Evolutionary conservation across 30 jellyfish, hydroid and myxozoan species (phyloP).

Genomic region (Pelagia noctiluca): DNA sequence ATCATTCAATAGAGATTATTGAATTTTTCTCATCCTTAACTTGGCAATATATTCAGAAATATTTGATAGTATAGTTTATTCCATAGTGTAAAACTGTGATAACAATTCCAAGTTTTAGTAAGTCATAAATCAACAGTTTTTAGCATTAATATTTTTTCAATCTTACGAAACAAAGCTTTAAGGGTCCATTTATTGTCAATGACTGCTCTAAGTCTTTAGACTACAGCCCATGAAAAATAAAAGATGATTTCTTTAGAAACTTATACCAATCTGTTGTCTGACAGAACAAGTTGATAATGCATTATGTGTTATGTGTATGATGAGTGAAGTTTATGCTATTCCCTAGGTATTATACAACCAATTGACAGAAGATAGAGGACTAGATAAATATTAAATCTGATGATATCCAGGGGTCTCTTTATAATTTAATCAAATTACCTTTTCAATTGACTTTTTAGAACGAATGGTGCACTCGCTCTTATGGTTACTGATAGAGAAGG

Average conservation of each 20-base stretch:
- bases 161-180: background rate
- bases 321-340: background rate
- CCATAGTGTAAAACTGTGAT: too few species aligned
- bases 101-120: too few species aligned
- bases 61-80: background rate
- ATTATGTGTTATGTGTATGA: background rate
- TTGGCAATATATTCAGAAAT: background rate
- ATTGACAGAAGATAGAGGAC: background rate
- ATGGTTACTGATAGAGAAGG: conserved; percentile 90
- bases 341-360: background rate
- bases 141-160: background rate
- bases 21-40: too few species aligned
- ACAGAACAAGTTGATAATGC: background rate
- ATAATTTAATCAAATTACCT: background rate
- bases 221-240: background rate
- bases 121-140: too few species aligned
- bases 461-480: conserved; percentile 84
- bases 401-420: background rate
- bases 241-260: too few species aligned
- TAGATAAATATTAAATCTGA: background rate
- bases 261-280: background rate
- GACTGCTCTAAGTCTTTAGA: background rate
- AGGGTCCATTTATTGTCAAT: background rate
- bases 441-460: conserved; percentile 27
- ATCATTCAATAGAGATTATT: background rate